A percentile compares a stretch with the other conserved stretches of the same genome.
These are phyloP conservation scores for Drosophila koepferae DNA, from an alignment of 2,888 invertebrate species.

Conservation along the genomic window DNA sequence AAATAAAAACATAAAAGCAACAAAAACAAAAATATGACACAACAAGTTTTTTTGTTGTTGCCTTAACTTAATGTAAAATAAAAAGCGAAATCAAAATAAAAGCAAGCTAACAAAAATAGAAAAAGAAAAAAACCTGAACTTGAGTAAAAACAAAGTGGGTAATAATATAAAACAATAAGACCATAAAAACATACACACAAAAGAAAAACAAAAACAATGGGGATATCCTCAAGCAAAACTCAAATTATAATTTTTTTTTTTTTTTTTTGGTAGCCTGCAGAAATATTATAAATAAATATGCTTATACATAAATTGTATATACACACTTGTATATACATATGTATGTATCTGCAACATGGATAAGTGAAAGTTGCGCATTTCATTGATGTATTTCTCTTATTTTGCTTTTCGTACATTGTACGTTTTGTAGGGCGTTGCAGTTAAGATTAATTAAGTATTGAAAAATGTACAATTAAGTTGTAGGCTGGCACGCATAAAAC, in stretches of 20 bases:
- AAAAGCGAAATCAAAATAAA: constrained; percentile 67
- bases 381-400: constrained; percentile 12
- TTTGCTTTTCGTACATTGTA: constrained; percentile 1
- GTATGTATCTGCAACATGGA: not conserved
- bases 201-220: constrained; percentile 37
- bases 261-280: constrained; percentile 20
- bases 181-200: constrained; percentile 46
- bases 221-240: constrained; percentile 65
- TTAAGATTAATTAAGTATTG: constrained; percentile 50
- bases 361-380: constrained; percentile 61
- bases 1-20: constrained; percentile 25
- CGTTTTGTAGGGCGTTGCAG: constrained; percentile 42
- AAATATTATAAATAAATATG: not conserved
- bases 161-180: constrained; percentile 60
- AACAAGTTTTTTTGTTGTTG: constrained; percentile 58
- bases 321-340: not conserved
- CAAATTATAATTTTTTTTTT: not conserved
- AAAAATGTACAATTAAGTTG: constrained; percentile 41
- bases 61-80: constrained; percentile 61
- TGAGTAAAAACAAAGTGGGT: constrained; percentile 54
- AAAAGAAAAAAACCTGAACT: constrained; percentile 35
- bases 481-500: constrained; percentile 49
- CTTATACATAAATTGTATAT: not conserved
- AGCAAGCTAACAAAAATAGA: constrained; percentile 14
- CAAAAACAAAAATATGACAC: constrained; percentile 66